Percentiles rank a stretch among this genome's conserved stretches.
Evolutionary conservation across 2,797 vertebrate species (phyloP).

Genomic region (Delichon dasypus): DNA sequence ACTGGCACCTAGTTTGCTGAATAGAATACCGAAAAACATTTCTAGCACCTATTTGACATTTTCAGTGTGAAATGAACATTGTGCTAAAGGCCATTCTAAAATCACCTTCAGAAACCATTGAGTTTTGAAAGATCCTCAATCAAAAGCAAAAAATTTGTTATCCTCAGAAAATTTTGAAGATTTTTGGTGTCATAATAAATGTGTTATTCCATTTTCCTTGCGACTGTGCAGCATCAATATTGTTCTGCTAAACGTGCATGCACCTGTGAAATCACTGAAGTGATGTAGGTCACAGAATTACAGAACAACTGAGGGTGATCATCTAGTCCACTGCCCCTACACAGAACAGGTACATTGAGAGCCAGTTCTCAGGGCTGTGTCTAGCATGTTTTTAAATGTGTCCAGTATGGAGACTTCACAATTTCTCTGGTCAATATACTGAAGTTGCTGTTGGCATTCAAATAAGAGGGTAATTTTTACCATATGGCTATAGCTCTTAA

Average conservation of each 20-base stretch:
- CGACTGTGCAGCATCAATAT: neutral
- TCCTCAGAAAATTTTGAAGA: neutral
- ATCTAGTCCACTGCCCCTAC: neutral
- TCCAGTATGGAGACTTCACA: neutral
- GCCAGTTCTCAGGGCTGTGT: neutral
- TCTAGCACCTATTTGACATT: constrained; percentile 10
- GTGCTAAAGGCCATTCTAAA: constrained; percentile 48
- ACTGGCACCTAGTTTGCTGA: neutral
- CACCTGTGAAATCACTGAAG: neutral
- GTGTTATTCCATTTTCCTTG: neutral
- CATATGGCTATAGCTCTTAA: accelerated
- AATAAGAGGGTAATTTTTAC: neutral
- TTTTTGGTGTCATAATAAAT: neutral
- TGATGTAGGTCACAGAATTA: neutral
- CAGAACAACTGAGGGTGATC: neutral
- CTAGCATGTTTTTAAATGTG: neutral
- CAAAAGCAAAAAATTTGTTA: neutral
- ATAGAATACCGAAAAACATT: constrained; percentile 14
- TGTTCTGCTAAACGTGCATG: neutral
- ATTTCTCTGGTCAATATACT: neutral
- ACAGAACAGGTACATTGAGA: neutral
- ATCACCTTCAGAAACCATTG: neutral
- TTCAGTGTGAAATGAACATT: neutral
- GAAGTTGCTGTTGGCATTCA: neutral
- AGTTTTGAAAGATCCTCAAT: neutral